Evolutionary conservation across 2,797 vertebrate genomes (phyloP), one percentile per base, ranked within the genome.

Genomic region (Aldrovandia affinis): DNA sequence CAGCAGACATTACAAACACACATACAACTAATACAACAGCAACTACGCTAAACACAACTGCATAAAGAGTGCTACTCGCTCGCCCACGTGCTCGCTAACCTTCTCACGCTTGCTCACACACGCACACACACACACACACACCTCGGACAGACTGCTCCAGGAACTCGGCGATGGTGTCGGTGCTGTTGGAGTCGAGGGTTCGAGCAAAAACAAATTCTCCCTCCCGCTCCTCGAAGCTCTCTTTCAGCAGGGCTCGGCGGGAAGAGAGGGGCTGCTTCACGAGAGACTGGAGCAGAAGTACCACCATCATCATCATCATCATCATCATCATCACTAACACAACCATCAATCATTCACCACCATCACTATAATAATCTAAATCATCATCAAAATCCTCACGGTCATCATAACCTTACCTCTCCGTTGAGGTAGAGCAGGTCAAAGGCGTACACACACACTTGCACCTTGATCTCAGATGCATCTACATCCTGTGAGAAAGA

Each of bases 391-490:
- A 78, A 33, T 52, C 12, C 22, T 42, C 28, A 39, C 33, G 28
- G 61, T 63, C 82, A 4, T 28, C 87, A 44, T 20, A 36, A 30
- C 28, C 95, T 96, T 90, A 98, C 97, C 95, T 97, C 94, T 85
- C 97, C 97, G 0, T 98, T 98, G 75, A 98, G 94, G 89, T 96
- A 98, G 73, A 98, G 96, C 85, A 98, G 95, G 92, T 98, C 97
- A 0, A 98, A 98, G 88, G 97, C 97, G 0, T 98, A 98, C 33
- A 98, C 91, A 25, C 97, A 98, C 86, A 98, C 97, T 87, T 98
- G 97, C 85, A 98, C 97, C 91, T 96, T 96, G 90, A 98, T 98
- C 83, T 97, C 97, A 0, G 96, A 93, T 0, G 97, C 96, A 1
- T 97, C 97, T 59, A 98, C 97, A 52, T 97, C 97, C 97, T 98